A percentile compares a stretch with the other conserved stretches of the same genome.
phyloP scores from a whole-genome alignment of 2,888 invertebrate genomes.

The Agapostemon virescens region DNA sequence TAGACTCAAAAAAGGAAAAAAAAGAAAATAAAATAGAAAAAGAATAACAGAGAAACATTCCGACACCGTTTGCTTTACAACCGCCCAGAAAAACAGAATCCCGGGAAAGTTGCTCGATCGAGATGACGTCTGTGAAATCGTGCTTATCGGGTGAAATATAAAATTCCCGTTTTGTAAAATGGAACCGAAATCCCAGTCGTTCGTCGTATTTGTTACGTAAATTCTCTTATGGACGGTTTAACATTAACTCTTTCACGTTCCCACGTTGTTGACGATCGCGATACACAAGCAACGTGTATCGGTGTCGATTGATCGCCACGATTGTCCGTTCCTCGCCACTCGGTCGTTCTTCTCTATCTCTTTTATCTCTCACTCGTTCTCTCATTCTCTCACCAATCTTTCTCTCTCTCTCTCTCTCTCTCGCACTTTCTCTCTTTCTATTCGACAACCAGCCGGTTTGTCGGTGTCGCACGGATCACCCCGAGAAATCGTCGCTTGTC shows the following conservation, averaged over 20 bases:
- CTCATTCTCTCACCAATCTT: background rate
- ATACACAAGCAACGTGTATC: background rate
- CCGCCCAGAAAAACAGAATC: background rate
- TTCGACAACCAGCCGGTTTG: slow-evolving; percentile 18
- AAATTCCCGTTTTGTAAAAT: slow-evolving; percentile 51
- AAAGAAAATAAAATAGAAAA: too few species aligned
- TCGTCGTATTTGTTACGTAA: slow-evolving; percentile 53
- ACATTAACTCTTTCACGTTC: slow-evolving; percentile 51
- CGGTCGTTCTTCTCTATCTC: slow-evolving; percentile 5
- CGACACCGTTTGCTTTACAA: slow-evolving; percentile 12
- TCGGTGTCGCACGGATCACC: slow-evolving; percentile 53
- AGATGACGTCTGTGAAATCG: slow-evolving; percentile 37
- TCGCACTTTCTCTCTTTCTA: background rate
- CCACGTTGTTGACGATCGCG: slow-evolving; percentile 39
- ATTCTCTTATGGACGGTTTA: slow-evolving; percentile 63
- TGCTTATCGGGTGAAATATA: slow-evolving; percentile 44
- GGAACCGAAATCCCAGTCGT: slow-evolving; percentile 57
- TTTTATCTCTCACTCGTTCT: background rate
- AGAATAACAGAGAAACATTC: background rate
- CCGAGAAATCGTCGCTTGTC: slow-evolving; percentile 59
- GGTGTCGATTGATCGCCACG: slow-evolving; percentile 17
- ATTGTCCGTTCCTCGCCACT: slow-evolving; percentile 16
- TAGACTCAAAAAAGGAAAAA: too few species aligned
- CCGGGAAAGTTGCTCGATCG: slow-evolving; percentile 36
- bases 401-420: background rate